Evolutionary conservation across 2,888 invertebrate genomes (phyloP), one percentile per base, ranked within the genome.

Genomic region (Nesidiocoris tenuis): DNA sequence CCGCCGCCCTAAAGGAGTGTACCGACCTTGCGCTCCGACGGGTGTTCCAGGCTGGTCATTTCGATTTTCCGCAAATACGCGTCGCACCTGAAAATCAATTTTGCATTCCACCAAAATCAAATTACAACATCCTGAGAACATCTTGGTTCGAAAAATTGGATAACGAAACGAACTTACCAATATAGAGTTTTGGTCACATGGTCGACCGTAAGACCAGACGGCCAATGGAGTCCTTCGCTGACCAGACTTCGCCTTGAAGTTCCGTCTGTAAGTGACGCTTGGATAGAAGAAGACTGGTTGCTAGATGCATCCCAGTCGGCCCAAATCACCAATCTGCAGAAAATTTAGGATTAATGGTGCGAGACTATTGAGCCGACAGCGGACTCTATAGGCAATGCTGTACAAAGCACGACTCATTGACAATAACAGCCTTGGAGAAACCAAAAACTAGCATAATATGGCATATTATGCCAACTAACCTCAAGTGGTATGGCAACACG

Each of bases 231-330:
- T 56, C 84, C 84, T 0, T 81, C 80, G 77, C 82, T 84, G 12
- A 90, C 83, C 79, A 92, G 85, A 71, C 84, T 82, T 81, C 85
- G 86, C 67, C 88, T 86, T 80, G 87, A 85, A 0, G 86, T 84
- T 12, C 93, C 94, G 84, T 93, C 92, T 90, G 94, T 90, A 85
- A 87, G 87, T 21, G 91, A 89, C 61, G 86, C 85, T 83, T 90
- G 89, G 80, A 94, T 88, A 79, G 87, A 87, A 7, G 90, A 90
- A 70, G 83, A 83, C 70, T 83, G 81, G 1, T 80, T 80, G 72
- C 80, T 80, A 17, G 83, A 83, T 19, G 84, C 83, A 22, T 87
- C 86, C 91, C 92, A 93, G 82, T 90, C 89, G 0, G 90, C 86
- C 92, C 92, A 94, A 85, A 90, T 94, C 87, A 94, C 89, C 25